A percentile compares a stretch with the other conserved stretches of the same genome.
Evolutionary conservation across 2,113 vertebrate genomes (phyloP).

Genomic region (Microtus pennsylvanicus): DNA sequence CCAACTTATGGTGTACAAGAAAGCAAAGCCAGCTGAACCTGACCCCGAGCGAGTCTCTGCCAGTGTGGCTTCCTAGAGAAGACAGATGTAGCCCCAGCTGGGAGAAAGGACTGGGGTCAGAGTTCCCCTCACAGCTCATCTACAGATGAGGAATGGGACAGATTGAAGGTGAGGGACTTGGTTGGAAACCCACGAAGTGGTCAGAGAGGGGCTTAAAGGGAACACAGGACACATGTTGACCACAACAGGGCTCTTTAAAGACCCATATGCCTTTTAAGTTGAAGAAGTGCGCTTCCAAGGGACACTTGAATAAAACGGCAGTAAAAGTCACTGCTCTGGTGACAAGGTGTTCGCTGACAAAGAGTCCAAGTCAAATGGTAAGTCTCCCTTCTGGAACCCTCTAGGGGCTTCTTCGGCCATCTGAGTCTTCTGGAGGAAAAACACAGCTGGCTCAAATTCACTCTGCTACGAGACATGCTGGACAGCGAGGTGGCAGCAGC

Average conservation of each 20-base stretch:
- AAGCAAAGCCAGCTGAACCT: not conserved
- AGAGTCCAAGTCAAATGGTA: slow-evolving; percentile 34
- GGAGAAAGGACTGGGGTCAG: not conserved
- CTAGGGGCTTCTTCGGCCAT: not conserved
- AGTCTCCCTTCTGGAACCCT: not conserved
- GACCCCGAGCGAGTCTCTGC: not conserved
- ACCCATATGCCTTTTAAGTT: not conserved
- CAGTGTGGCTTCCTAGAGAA: not conserved
- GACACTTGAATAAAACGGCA: not conserved
- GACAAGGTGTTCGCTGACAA: slow-evolving; percentile 56
- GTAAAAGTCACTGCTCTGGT: not conserved
- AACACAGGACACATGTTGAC: not conserved
- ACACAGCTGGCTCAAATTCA: not conserved
- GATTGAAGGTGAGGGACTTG: not conserved
- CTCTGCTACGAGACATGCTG: not conserved
- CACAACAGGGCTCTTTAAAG: not conserved
- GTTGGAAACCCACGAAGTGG: not conserved
- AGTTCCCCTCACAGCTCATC: not conserved
- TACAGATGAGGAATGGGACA: not conserved
- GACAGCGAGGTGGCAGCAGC: not conserved
- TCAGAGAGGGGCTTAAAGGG: not conserved
- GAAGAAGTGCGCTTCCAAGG: not conserved
- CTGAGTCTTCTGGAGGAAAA: not conserved
- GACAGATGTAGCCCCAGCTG: not conserved
- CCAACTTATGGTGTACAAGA: not conserved